Percentiles rank a stretch among this genome's conserved stretches.
These are phyloP conservation scores for Alaudala cheleensis DNA, from an alignment of 2,113 vertebrate species.

Conservation along the genomic window DNA sequence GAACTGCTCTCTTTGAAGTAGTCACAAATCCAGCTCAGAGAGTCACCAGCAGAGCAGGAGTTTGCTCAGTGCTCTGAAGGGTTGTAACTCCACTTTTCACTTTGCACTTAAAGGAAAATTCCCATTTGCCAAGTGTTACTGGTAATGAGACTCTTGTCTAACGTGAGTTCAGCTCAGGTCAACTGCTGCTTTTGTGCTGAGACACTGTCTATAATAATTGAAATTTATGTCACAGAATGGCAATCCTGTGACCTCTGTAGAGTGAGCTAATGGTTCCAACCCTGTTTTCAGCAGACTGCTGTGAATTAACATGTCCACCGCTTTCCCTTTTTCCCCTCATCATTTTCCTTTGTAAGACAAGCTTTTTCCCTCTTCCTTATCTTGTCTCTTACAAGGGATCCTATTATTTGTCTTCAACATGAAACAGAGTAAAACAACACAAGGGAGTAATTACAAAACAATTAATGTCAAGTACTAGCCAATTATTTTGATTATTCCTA, in stretches of 20 bases:
- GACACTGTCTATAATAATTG: conserved; percentile 10
- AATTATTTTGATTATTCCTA: background rate
- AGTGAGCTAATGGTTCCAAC: background rate
- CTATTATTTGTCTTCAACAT: background rate
- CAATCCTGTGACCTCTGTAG: background rate
- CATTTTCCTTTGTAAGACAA: background rate
- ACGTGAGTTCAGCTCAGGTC: conserved; percentile 27
- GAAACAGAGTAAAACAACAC: background rate
- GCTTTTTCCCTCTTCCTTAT: background rate
- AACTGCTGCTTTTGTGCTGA: background rate
- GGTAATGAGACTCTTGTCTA: background rate
- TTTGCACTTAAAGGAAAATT: background rate
- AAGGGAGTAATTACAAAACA: background rate
- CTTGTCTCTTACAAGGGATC: background rate
- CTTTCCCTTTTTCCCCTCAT: background rate
- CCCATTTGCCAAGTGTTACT: background rate
- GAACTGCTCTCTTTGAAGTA: background rate
- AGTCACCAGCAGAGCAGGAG: background rate
- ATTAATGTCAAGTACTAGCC: background rate
- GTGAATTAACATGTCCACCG: background rate
- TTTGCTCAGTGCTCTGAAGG: background rate
- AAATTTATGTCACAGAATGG: conserved; percentile 24
- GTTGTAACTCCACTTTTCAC: background rate
- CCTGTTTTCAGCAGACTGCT: background rate
- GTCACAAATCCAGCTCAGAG: background rate